These are phyloP conservation scores for Coenobita brevimanus DNA, from an alignment of 1,140 invertebrate species.

Conservation along the genomic window DNA sequence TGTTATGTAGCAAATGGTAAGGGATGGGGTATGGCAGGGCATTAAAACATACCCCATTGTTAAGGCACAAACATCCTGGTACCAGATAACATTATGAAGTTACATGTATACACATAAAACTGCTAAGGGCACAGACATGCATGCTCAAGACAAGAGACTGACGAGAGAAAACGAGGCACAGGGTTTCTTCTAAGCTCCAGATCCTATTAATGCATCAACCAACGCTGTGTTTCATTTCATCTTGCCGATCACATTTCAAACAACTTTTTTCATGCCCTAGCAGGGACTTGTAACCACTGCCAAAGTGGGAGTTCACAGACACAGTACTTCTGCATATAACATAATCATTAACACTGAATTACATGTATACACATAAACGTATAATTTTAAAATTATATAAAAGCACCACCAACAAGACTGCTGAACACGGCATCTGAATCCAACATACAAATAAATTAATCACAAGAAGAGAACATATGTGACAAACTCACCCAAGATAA, in stretches of 20 bases:
- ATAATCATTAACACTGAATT: background rate
- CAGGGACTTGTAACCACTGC: no score
- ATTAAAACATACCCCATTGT: conserved; percentile 58
- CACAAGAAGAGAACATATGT: background rate
- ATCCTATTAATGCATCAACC: no score
- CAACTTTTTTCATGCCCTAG: no score
- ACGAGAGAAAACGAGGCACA: no score
- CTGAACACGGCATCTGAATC: conserved; percentile 1
- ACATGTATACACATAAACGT: conserved; percentile 26
- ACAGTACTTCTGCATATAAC: background rate
- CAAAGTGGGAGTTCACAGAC: background rate
- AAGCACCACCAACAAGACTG: conserved; percentile 17
- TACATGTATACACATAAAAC: conserved; percentile 23
- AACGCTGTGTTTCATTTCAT: no score
- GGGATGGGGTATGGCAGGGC: conserved; percentile 60
- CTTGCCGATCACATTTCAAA: no score
- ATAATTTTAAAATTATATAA: conserved; percentile 13
- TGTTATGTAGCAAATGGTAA: conserved; percentile 60
- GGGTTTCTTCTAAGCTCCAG: no score
- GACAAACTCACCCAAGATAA: no score
- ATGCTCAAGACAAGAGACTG: background rate
- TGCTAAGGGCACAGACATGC: background rate
- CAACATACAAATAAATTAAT: background rate
- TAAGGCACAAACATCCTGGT: conserved; percentile 57
- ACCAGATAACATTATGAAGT: background rate